Percentiles rank a stretch among this genome's conserved stretches.
These are phyloP conservation scores for Eremophila alpestris DNA, from an alignment of 2,797 vertebrate species.

Conservation along the genomic window DNA sequence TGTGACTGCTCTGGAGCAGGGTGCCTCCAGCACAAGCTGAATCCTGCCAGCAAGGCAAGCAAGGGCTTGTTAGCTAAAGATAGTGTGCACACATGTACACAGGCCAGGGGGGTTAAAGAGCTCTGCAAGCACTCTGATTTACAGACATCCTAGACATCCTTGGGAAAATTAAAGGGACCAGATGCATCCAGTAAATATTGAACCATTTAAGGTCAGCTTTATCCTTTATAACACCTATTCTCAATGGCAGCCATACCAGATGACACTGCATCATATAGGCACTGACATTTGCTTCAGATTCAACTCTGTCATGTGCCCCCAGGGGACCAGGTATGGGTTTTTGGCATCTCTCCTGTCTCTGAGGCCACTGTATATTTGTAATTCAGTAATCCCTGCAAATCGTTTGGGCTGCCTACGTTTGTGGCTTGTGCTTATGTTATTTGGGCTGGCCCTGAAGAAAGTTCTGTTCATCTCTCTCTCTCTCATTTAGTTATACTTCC, in stretches of 20 bases:
- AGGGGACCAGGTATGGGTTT: not conserved
- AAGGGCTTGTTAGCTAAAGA: slow-evolving; percentile 19
- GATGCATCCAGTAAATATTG: not conserved
- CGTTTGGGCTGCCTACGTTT: not conserved
- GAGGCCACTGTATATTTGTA: rapidly evolving
- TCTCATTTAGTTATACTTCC: not conserved
- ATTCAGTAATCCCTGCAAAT: not conserved
- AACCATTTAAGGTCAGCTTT: not conserved
- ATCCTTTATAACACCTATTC: not conserved
- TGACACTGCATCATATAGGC: not conserved
- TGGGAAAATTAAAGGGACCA: not conserved
- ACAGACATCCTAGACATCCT: not conserved
- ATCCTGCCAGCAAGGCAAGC: slow-evolving; percentile 15
- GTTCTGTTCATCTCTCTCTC: not conserved
- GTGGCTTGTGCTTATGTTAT: not conserved
- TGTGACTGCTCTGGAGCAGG: not conserved
- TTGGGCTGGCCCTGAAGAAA: not conserved
- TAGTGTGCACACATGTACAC: not conserved
- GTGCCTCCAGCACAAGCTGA: not conserved
- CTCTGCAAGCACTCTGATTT: not conserved
- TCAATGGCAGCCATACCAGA: not conserved
- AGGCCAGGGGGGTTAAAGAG: not conserved
- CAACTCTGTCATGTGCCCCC: rapidly evolving
- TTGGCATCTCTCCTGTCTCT: not conserved
- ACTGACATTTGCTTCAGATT: not conserved